Base-by-base conservation (phyloP, 2,888 invertebrate species). In the Micoletzkya japonica region DNA sequence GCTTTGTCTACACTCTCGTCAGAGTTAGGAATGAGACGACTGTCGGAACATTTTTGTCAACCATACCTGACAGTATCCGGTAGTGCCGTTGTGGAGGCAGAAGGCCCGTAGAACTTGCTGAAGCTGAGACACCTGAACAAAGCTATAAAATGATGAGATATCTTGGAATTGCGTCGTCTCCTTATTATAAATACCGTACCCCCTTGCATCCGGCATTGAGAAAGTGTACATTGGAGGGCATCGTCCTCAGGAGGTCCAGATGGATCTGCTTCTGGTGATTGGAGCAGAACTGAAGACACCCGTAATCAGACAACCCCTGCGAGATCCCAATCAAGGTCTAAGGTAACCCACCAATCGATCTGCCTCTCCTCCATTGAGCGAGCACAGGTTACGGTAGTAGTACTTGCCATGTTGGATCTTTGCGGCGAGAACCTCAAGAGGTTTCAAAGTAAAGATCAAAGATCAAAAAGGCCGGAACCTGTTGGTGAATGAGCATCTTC, bases 171-270 rank as follows among this genome's bases (percentile, higher is more conserved):
- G 7, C 20, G 50, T 20, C 20, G 4, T 4, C 4, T 50, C 50
- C 50, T n/a, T 50, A 4, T 50, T 50, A 44, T 26, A 17, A 4
- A 1, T 14, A 28, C 75, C 86, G 78, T 76, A 89, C 89, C 77
- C 89, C 89, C 81, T 88, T 88, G 57, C 87, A 87, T 34, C 86
- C 86, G 6, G 86, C 82, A 34, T 86, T 84, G 72, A 86, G 85
- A 77, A 89, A 89, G 76, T 88, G 88, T 50, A 88, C 85, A 77
- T 89, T 89, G 67, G 84, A 85, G 1, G 89, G 89, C 88, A 89
- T 88, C 1, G 89, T 89, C 69, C 89, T 78, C 80, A 88, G 85
- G 26, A 89, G 81, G 77, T 89, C 89, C 52, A 89, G 82, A 36
- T 86, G 86, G 61, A 89, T 88, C 83, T 89, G 89, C 78, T 88